Conservation (phyloP, 2,888 invertebrate species). For the Drosophila helvetica region DNA sequence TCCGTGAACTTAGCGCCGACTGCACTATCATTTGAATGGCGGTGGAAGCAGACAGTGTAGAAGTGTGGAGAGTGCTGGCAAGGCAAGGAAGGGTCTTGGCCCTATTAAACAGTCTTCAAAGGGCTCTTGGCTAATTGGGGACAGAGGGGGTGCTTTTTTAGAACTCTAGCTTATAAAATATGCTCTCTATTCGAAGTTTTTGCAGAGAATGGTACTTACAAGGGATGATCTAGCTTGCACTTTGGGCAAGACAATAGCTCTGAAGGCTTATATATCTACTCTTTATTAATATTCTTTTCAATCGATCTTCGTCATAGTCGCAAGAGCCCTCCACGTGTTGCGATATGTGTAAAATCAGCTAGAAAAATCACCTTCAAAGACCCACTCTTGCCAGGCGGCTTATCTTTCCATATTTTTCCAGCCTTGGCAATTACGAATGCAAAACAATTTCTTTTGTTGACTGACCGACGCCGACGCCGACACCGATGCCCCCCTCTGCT, state of each 20-base stretch:
- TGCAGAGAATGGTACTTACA: no score
- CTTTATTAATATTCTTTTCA: background rate
- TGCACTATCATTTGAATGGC: constrained; percentile 34
- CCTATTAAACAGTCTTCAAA: constrained; percentile 48
- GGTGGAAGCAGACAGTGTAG: background rate
- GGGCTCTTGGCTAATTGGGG: constrained; percentile 20
- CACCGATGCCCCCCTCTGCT: constrained; percentile 17
- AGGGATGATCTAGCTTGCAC: no score
- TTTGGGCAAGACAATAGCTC: background rate
- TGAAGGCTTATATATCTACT: background rate
- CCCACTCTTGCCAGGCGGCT: background rate
- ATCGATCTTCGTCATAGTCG: no score
- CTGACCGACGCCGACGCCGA: constrained; percentile 44
- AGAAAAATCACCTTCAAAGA: background rate
- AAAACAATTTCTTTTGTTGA: constrained; percentile 54
- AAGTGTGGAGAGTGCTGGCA: constrained; percentile 15
- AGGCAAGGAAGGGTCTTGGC: constrained; percentile 35
- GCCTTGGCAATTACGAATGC: constrained; percentile 50
- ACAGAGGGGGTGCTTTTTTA: background rate
- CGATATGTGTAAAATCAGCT: background rate
- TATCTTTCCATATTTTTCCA: constrained; percentile 18
- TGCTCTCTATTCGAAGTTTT: background rate
- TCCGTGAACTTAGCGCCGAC: constrained; percentile 40
- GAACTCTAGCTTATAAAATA: background rate
- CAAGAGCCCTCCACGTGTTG: background rate